phyloP scores from a whole-genome alignment of 2,797 vertebrate species.

The Galaxias olidus region DNA sequence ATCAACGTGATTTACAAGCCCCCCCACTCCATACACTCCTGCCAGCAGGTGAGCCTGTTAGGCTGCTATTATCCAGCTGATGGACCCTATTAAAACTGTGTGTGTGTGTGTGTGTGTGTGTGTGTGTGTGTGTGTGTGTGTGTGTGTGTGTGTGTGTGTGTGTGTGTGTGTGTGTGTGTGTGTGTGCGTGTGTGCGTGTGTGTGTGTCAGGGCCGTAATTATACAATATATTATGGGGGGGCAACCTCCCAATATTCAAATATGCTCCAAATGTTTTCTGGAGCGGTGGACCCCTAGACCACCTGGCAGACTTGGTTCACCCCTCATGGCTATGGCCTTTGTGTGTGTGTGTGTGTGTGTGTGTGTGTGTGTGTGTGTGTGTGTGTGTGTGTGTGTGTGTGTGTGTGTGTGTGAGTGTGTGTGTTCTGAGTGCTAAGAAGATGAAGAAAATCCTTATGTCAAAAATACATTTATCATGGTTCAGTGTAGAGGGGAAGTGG shows the following conservation, averaged over 20 bases:
- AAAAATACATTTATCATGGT: too few species aligned
- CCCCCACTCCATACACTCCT: conserved; percentile 58
- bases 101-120: conserved; percentile 11
- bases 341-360: neutral
- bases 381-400: neutral
- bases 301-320: too few species aligned
- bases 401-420: conserved; percentile 46
- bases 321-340: too few species aligned
- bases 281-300: too few species aligned
- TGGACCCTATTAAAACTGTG: conserved; percentile 60
- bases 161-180: too few species aligned
- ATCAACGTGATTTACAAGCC: conserved; percentile 70
- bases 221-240: too few species aligned
- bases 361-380: conserved; percentile 44
- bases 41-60: conserved; percentile 78
- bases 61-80: conserved; percentile 71
- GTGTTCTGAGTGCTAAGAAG: too few species aligned
- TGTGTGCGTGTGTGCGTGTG: too few species aligned
- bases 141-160: too few species aligned
- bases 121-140: conserved; percentile 37
- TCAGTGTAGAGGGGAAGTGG: neutral
- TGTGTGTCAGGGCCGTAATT: too few species aligned
- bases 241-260: too few species aligned
- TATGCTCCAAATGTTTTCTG: too few species aligned
- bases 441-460: conserved; percentile 17